phyloP scores from a whole-genome alignment of 2,888 invertebrate species.

The Nebria brevicollis region DNA sequence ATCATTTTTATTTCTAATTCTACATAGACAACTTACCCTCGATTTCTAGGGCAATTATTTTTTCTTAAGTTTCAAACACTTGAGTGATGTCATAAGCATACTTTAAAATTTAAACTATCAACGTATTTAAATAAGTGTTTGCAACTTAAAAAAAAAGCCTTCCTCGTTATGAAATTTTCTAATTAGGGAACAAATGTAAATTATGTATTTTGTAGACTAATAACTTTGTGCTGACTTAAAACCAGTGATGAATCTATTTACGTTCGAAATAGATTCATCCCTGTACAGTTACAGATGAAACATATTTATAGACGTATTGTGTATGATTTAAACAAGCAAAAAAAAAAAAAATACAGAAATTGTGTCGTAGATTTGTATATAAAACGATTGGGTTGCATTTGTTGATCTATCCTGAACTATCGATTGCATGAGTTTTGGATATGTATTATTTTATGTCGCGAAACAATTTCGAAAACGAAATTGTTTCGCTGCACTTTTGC shows the following conservation, averaged over 20 bases:
- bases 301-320: not conserved
- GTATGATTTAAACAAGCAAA: not conserved
- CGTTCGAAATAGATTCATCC: not conserved
- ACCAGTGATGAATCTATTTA: conserved; percentile 2
- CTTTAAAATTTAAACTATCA: too few relatives aligned
- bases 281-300: not conserved
- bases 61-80: not conserved
- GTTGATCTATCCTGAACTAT: not conserved
- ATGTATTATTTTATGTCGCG: too few relatives aligned
- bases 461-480: too few relatives aligned
- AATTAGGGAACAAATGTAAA: conserved; percentile 37
- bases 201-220: conserved; percentile 44
- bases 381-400: not conserved
- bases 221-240: conserved; percentile 26
- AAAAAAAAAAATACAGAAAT: not conserved
- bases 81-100: too few relatives aligned
- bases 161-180: conserved; percentile 3
- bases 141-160: not conserved
- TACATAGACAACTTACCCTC: not conserved
- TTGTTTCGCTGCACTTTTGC: not conserved
- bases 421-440: not conserved
- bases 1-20: not conserved
- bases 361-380: not conserved
- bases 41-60: not conserved
- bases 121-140: not conserved